A percentile compares a stretch with the other conserved stretches of the same genome.
phyloP scores from a whole-genome alignment of 2,888 invertebrate species.

The Watsonalla binaria region DNA sequence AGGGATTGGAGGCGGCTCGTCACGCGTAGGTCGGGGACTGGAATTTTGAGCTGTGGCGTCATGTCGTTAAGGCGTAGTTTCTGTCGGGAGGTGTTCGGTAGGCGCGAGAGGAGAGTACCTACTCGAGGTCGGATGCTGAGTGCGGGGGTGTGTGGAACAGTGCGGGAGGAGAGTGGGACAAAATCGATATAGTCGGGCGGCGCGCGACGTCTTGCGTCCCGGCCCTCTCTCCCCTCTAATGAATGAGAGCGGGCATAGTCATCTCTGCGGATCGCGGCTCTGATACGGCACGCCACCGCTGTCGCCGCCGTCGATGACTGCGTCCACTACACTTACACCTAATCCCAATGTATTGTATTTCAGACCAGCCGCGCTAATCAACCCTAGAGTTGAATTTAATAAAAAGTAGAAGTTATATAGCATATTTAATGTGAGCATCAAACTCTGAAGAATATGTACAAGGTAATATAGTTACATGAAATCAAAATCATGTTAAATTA shows the following conservation, averaged over 20 bases:
- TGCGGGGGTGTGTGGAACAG: conserved; percentile 55
- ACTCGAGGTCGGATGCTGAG: conserved; percentile 78
- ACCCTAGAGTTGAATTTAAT: conserved; percentile 9
- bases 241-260: conserved; percentile 76
- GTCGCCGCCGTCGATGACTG: conserved; percentile 24
- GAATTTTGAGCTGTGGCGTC: conserved; percentile 72
- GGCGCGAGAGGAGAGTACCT: conserved; percentile 73
- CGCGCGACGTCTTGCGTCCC: conserved; percentile 75
- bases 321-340: conserved; percentile 23
- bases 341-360: conserved; percentile 23
- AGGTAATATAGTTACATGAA: too few relatives aligned
- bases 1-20: conserved; percentile 56
- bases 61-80: conserved; percentile 73
- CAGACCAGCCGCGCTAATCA: conserved; percentile 44
- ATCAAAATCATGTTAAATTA: too few relatives aligned
- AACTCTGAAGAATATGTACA: too few relatives aligned
- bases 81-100: conserved; percentile 73
- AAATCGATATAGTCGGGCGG: conserved; percentile 78
- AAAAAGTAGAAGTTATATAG: too few relatives aligned
- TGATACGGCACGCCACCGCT: conserved; percentile 51
- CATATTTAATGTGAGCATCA: too few relatives aligned
- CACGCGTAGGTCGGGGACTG: conserved; percentile 38
- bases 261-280: conserved; percentile 72
- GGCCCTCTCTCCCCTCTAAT: conserved; percentile 67
- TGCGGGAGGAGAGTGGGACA: conserved; percentile 64